A percentile compares a stretch with the other conserved stretches of the same genome.
These are phyloP conservation scores for Fistularia commersonii DNA, from an alignment of 2,797 vertebrate genomes.

Conservation along the genomic window DNA sequence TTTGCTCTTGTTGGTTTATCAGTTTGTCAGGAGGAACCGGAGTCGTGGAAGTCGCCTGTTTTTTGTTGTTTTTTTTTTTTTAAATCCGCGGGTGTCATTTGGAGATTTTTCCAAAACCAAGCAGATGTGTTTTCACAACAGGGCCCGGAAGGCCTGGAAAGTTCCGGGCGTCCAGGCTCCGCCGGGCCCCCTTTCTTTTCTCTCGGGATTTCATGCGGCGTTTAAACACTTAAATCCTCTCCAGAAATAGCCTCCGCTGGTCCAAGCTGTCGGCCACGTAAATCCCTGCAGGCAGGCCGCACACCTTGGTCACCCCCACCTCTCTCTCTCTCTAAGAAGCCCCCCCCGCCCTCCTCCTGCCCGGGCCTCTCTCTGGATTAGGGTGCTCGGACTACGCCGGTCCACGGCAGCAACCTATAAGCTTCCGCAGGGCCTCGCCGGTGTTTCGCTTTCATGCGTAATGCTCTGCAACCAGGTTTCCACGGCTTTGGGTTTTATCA, in stretches of 20 bases:
- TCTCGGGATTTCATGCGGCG: constrained; percentile 69
- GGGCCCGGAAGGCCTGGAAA: too few relatives aligned
- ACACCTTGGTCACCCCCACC: constrained; percentile 52
- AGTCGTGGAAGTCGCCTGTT: too few relatives aligned
- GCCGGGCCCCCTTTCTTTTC: constrained; percentile 55
- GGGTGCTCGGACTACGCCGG: constrained; percentile 53
- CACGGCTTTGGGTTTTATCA: constrained; percentile 13
- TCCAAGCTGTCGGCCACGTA: constrained; percentile 76
- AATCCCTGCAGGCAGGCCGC: constrained; percentile 69
- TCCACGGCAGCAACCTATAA: constrained; percentile 28
- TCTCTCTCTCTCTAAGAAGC: constrained; percentile 41
- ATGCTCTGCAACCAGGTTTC: background rate
- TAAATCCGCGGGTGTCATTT: too few relatives aligned
- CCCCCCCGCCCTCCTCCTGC: constrained; percentile 28
- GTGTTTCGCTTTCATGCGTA: constrained; percentile 34
- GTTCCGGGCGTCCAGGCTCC: too few relatives aligned
- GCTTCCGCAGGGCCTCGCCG: constrained; percentile 28
- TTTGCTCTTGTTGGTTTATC: too few relatives aligned
- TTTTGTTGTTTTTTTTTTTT: too few relatives aligned
- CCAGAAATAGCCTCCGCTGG: constrained; percentile 72
- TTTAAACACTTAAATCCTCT: constrained; percentile 80
- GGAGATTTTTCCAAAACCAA: too few relatives aligned
- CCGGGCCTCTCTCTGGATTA: background rate
- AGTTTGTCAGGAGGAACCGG: too few relatives aligned
- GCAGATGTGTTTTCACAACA: too few relatives aligned